Base-by-base conservation (phyloP, 2,888 invertebrate species). In the Amorpha juglandis region DNA sequence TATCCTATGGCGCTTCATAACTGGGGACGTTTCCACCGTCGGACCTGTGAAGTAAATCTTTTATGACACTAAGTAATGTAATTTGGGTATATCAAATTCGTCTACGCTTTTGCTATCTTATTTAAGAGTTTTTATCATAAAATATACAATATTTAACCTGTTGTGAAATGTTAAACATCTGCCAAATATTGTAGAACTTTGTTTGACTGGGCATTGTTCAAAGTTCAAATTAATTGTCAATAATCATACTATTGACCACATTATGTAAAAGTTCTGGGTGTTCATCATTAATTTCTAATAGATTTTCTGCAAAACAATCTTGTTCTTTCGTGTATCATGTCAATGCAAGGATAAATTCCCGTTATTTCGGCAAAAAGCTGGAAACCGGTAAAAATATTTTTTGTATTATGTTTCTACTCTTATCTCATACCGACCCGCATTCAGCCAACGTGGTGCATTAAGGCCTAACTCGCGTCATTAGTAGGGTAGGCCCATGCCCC, bases 1-100 rank as follows among this genome's bases (percentile, higher is more conserved):
- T 71, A 73, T 69, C 27, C 65, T 66, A 67, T 71, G 45, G 45
- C 69, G 69, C 74, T 69, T 88, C 77, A 90, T 71, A 88, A 75
- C 74, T 88, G 89, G 88, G 89, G 78, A 81, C 91, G 89, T 71
- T 73, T 82, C 88, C 88, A 87, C 45, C 72, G 83, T 69, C 89
- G 91, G 73, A 89, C 91, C 92, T 92, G 88, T 1, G 70, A 74
- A 76, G n/a, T 33, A n/a, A 67, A 42, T 27, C 1, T 42, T 38
- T 19, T 58, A 19, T 42, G 27, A 27, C 27, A 27, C 27, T 27
- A 27, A 27, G 27, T 27, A 27, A 27, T 27, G 27, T 27, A 38
- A 58, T 42, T 8, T 38, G 7, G n/a, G 53, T 16, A 6, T 33
- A 14, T 33, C 1, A 27, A 19, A 27, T 3, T 1, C 14, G 27